Base-by-base conservation (phyloP, 2,113 vertebrate genomes). In the Poeciliopsis turrubarensis region DNA sequence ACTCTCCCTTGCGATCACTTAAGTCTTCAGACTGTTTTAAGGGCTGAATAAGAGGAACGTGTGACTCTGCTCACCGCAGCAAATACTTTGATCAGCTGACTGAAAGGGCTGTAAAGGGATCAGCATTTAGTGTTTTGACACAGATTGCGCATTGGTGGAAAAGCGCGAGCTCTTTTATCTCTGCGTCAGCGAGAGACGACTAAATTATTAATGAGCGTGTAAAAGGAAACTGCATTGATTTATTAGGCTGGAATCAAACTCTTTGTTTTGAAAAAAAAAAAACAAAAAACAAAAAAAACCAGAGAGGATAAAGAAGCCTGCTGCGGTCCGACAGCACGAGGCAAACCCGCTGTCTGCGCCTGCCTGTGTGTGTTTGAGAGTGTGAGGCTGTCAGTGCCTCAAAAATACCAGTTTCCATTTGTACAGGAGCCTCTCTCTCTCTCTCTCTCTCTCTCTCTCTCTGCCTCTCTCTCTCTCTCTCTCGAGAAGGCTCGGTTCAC, bases 151-250 rank as follows among this genome's bases (percentile, higher is more conserved):
- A 72, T 51, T 64, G 34, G 41, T 57, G 57, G 37, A 76, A 70
- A 75, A 75, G 39, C 65, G 76, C 64, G 76, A 61, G 41, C 80
- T 76, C 32, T 83, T 77, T 70, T 60, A 75, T 78, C 69, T 69
- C 72, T 68, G 17, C 37, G 64, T 72, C 25, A 75, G 73, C 65
- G 44, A 83, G 68, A 73, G 17, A 71, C 62, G 0, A 1, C 54
- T 87, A 12, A 87, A 89, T 85, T 86, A 86, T 89, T 90, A 64
- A 85, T 84, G 69, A 78, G 64, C 7, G 11, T 75, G 57, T 75
- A 84, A 86, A 79, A 78, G n/a, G 78, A 90, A 72, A 80, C 65
- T 67, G 54, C 54, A 81, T 75, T 81, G 70, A 88, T 80, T 79
- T 75, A 89, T 90, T 78, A 82, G 61, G 65, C 37, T 67, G 81